These are phyloP conservation scores for Brachionus paranguensis DNA, from an alignment of 1,140 invertebrate genomes.

Conservation along the genomic window DNA sequence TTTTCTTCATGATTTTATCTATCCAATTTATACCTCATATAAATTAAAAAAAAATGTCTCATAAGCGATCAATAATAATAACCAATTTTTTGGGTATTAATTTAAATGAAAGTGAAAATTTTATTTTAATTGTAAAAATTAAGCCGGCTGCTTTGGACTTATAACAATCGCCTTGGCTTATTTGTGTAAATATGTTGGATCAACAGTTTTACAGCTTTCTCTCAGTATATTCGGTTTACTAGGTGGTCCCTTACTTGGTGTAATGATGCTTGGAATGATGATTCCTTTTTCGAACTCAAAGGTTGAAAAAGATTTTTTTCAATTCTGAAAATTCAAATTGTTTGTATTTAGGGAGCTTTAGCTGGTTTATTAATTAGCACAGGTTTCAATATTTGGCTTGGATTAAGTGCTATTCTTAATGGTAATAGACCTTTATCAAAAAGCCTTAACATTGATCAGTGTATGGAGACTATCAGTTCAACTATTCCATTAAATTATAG, in stretches of 20 bases:
- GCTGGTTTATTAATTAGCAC: slow-evolving; percentile 44
- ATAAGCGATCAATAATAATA: slow-evolving; percentile 70
- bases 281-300: slow-evolving; percentile 49
- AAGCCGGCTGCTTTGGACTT: slow-evolving; percentile 59
- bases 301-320: slow-evolving; percentile 42
- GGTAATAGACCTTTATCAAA: not conserved
- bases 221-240: slow-evolving; percentile 50
- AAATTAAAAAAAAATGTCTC: not conserved
- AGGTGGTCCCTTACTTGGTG: slow-evolving; percentile 48
- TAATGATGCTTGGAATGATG: slow-evolving; percentile 42
- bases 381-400: slow-evolving; percentile 45
- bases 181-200: slow-evolving; percentile 44
- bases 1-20: slow-evolving; percentile 69
- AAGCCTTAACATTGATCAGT: not conserved
- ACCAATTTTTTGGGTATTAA: slow-evolving; percentile 44
- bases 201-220: slow-evolving; percentile 47
- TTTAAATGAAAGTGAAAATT: not conserved
- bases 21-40: not conserved
- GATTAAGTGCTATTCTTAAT: slow-evolving; percentile 44
- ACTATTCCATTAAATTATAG: not conserved
- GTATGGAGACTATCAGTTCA: not conserved
- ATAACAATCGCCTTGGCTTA: slow-evolving; percentile 47
- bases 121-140: slow-evolving; percentile 60
- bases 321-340: not conserved
- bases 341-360: slow-evolving; percentile 45